These are phyloP conservation scores for Dryococelus australis DNA, from an alignment of 2,888 invertebrate genomes.

Conservation along the genomic window DNA sequence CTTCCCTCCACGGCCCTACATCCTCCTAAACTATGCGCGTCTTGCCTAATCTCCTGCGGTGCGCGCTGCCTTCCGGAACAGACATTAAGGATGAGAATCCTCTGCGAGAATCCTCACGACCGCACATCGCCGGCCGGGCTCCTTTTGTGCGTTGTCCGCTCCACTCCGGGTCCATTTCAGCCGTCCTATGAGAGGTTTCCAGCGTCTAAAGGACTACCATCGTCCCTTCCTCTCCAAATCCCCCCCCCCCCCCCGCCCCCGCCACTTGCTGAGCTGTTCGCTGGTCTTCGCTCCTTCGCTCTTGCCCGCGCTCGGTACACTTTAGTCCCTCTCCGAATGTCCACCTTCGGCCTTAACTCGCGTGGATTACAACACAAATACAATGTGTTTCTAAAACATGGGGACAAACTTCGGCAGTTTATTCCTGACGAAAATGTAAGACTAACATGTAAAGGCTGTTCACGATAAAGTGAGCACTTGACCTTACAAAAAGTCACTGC, in stretches of 20 bases:
- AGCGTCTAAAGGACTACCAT: too few species aligned
- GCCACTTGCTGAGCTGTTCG: neutral
- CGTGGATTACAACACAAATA: too few species aligned
- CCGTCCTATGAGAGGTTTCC: neutral
- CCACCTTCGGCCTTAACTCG: neutral
- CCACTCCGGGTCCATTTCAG: neutral
- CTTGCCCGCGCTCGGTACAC: neutral
- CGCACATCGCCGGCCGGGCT: constrained; percentile 9
- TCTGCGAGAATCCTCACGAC: neutral
- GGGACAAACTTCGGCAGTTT: too few species aligned
- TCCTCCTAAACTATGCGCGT: neutral
- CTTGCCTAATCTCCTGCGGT: neutral
- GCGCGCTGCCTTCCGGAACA: constrained; percentile 16
- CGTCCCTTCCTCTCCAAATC: neutral
- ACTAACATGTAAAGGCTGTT: too few species aligned
- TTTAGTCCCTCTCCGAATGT: neutral
- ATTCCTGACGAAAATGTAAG: too few species aligned
- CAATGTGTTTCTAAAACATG: too few species aligned
- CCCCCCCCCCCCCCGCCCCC: neutral
- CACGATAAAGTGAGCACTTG: too few species aligned
- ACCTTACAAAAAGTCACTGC: too few species aligned
- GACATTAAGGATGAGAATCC: constrained; percentile 1
- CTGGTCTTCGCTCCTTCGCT: neutral
- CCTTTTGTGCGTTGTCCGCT: neutral
- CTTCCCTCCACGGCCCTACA: neutral